A percentile compares a stretch with the other conserved stretches of the same genome.
Conservation (phyloP, 2,797 vertebrate genomes). For the Brachyrhaphis roseni region DNA sequence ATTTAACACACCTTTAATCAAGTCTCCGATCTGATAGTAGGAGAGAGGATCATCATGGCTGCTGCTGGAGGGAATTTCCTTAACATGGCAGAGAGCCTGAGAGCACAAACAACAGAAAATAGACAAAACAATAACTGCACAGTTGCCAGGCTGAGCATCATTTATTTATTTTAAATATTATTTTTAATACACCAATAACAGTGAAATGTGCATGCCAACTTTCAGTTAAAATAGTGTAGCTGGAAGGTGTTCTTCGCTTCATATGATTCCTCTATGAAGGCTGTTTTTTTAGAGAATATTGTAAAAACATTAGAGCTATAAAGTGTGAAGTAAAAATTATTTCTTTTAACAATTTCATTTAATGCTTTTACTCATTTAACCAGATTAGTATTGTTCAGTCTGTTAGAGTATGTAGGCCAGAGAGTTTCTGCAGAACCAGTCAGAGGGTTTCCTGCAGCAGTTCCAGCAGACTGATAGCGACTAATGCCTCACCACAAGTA, state of each 20-base stretch:
- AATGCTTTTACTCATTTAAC: too few relatives aligned
- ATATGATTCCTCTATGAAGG: neutral
- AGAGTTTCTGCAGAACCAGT: too few relatives aligned
- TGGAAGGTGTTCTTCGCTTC: neutral
- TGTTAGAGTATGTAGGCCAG: too few relatives aligned
- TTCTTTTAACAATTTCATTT: too few relatives aligned
- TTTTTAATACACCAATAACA: too few relatives aligned
- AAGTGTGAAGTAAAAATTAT: too few relatives aligned
- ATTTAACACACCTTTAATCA: constrained; percentile 87
- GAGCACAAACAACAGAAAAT: neutral
- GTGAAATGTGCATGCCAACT: too few relatives aligned
- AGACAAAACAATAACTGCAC: neutral
- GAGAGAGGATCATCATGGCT: constrained; percentile 96
- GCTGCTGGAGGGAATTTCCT: constrained; percentile 93
- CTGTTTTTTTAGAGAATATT: neutral
- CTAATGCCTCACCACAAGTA: too few relatives aligned
- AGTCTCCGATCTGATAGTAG: constrained; percentile 93
- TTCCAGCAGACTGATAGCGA: too few relatives aligned
- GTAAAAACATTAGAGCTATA: neutral
- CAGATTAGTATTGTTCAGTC: too few relatives aligned
- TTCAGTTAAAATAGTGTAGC: neutral
- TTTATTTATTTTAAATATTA: neutral
- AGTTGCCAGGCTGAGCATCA: neutral
- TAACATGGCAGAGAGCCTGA: constrained; percentile 92
- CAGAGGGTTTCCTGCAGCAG: too few relatives aligned